Evolutionary conservation across 2,797 vertebrate genomes (phyloP), one percentile per base, ranked within the genome.

Genomic region (Gymnothorax reevesii): DNA sequence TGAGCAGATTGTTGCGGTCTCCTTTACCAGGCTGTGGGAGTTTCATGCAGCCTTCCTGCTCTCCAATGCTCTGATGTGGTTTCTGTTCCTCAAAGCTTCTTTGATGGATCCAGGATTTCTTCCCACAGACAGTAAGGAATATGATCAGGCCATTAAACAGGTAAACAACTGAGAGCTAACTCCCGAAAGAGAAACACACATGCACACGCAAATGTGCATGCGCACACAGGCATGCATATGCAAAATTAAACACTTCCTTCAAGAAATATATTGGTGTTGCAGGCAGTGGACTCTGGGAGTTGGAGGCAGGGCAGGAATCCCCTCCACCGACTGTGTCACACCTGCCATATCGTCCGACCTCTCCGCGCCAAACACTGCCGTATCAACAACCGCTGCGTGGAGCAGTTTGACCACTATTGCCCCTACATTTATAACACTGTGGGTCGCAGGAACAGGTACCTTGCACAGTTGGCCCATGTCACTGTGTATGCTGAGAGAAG

Each of bases 341-440:
- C 87, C 7, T 92, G 92, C 57, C 92, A 88, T 54, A 88, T 91
- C 12, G 88, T 91, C 55, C 90, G 90, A 66, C 90, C 90, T 13
- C 89, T 92, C 84, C 90, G 89, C 25, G 86, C 91, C 55, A 92
- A 93, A 85, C 92, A 92, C 27, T 87, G 92, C 66, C 88, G 87
- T 15, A 64, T 90, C 57, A 91, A 89, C 62, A 92, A 91, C 57
- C 87, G 89, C 59, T 92, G 88, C 22, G 90, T 91, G 33, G 77
- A 89, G 42, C 57, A 89, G 42, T 92, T 92, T 55, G 92, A 92
- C 55, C 91, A 91, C 84, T 92, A 92, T 69, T 92, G 90, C 86
- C 92, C 92, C 86, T 92, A 92, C 59, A 86, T 91, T 85, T 93
- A 92, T 62, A 93, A 92, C 69, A 84, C 87, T 25, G 88, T 92